These are phyloP conservation scores for Masticophis lateralis DNA, from an alignment of 2,797 vertebrate species.

Conservation along the genomic window DNA sequence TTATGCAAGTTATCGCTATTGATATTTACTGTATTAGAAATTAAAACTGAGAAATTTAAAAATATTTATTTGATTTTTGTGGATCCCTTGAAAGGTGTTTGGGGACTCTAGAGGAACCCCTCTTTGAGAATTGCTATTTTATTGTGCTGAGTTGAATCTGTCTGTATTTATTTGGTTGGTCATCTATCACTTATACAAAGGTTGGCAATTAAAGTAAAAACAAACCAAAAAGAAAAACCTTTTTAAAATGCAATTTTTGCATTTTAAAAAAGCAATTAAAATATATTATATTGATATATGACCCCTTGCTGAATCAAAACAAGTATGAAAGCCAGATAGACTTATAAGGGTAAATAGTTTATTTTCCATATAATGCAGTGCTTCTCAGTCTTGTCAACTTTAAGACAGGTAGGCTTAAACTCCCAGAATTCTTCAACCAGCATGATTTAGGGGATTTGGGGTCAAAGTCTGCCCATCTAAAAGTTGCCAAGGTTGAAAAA, in stretches of 20 bases:
- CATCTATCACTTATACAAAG: background rate
- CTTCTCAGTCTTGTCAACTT: background rate
- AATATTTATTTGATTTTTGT: background rate
- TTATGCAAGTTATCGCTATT: background rate
- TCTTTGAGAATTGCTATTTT: background rate
- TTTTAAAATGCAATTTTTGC: no score
- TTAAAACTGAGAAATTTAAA: background rate
- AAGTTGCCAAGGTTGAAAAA: background rate
- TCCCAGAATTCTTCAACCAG: background rate
- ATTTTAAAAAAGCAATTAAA: background rate
- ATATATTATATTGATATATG: background rate
- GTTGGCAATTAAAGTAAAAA: background rate
- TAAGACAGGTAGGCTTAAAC: background rate
- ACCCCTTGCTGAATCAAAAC: background rate
- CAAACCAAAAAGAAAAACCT: background rate
- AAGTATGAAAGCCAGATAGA: background rate
- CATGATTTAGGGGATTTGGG: background rate
- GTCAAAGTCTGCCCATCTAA: background rate
- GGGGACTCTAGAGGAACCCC: background rate
- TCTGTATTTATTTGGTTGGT: background rate
- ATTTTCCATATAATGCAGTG: background rate
- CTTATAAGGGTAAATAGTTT: background rate
- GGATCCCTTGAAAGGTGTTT: background rate
- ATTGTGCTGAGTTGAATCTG: background rate
- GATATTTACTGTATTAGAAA: background rate